phyloP scores from a whole-genome alignment of 2,113 vertebrate genomes.

The Austrofundulus limnaeus region DNA sequence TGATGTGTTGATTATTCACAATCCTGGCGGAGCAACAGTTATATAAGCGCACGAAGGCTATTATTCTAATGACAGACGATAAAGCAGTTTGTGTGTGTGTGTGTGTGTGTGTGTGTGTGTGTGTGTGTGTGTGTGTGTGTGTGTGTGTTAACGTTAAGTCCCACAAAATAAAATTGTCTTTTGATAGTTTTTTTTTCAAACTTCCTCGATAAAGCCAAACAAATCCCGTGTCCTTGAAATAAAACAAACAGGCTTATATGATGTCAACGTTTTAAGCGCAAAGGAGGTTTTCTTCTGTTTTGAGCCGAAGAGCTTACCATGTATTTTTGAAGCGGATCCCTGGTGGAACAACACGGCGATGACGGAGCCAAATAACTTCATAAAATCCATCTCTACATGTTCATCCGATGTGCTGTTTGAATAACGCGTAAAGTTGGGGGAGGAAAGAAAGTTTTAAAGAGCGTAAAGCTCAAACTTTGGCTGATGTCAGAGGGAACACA shows the following conservation, averaged over 20 bases:
- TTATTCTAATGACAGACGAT: neutral
- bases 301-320: slow-evolving; percentile 68
- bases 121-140: too few species aligned
- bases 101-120: too few species aligned
- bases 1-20: neutral
- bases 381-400: slow-evolving; percentile 81
- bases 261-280: neutral
- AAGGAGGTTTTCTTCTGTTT: neutral
- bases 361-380: slow-evolving; percentile 75
- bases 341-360: slow-evolving; percentile 73
- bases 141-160: too few species aligned
- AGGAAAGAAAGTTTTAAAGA: neutral
- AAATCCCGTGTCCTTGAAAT: neutral
- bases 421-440: neutral
- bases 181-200: too few species aligned
- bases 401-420: slow-evolving; percentile 30
- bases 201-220: neutral
- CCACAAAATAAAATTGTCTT: too few species aligned
- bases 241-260: too few species aligned
- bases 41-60: neutral
- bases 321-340: slow-evolving; percentile 65
- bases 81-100: too few species aligned
- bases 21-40: neutral
- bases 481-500: neutral
- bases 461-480: neutral